A percentile compares a stretch with the other conserved stretches of the same genome.
phyloP scores from a whole-genome alignment of 2,888 invertebrate species.

The Eutolmus rufibarbis region DNA sequence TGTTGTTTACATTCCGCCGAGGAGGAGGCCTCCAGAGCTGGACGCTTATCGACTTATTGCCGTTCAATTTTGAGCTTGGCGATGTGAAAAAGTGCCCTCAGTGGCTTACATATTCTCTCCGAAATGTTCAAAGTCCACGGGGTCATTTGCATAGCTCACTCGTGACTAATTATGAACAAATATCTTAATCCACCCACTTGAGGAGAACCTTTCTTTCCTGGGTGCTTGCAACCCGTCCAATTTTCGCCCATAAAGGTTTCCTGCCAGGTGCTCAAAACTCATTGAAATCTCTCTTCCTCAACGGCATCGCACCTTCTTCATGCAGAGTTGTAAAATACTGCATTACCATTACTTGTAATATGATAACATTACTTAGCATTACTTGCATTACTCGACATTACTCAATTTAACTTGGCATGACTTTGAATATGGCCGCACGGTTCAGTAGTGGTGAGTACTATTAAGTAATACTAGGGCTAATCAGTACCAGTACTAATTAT shows the following conservation, averaged over 20 bases:
- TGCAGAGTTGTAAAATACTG: too few species aligned
- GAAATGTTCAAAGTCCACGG: not conserved
- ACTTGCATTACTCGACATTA: too few species aligned
- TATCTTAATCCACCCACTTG: not conserved
- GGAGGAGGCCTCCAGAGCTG: not conserved
- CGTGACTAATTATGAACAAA: slow-evolving; percentile 19
- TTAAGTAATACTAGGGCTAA: too few species aligned
- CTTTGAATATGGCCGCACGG: too few species aligned
- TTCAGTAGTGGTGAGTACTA: too few species aligned
- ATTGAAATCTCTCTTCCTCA: not conserved
- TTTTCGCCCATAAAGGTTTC: not conserved
- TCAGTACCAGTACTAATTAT: too few species aligned
- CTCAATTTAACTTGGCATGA: too few species aligned
- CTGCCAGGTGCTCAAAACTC: too few species aligned
- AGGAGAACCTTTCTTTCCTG: not conserved
- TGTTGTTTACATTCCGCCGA: slow-evolving; percentile 4
- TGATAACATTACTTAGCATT: too few species aligned
- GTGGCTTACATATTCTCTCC: not conserved
- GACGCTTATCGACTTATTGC: slow-evolving; percentile 1
- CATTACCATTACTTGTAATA: too few species aligned
- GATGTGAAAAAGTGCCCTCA: not conserved
- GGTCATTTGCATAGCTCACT: slow-evolving; percentile 17
- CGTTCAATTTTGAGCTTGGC: slow-evolving; percentile 10
- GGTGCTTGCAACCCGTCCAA: not conserved
- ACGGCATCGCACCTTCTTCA: not conserved